A percentile compares a stretch with the other conserved stretches of the same genome.
Evolutionary conservation across 2,888 invertebrate species (phyloP).

Genomic region (Rhingia rostrata): DNA sequence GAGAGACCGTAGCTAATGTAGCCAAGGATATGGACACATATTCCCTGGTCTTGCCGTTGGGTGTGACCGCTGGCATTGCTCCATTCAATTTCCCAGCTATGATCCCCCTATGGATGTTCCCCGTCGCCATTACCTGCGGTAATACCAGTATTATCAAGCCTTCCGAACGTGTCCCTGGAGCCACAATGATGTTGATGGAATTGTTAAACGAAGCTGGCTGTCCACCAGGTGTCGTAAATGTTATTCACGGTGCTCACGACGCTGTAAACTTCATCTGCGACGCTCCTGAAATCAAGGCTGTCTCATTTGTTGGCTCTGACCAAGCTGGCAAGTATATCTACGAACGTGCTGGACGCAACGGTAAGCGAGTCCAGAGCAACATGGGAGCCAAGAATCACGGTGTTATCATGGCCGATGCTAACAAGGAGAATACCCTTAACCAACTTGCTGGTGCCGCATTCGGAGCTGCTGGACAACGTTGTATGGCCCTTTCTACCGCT

Average conservation of each 20-base stretch:
- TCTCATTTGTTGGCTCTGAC: slow-evolving; percentile 99
- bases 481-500: slow-evolving; percentile 95
- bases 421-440: slow-evolving; percentile 97
- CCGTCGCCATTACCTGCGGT: slow-evolving; percentile 93
- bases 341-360: slow-evolving; percentile 93
- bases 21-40: slow-evolving; percentile 98
- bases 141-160: slow-evolving; percentile 98
- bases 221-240: slow-evolving; percentile 97
- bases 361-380: slow-evolving; percentile 98
- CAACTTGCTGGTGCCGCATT: slow-evolving; percentile 97
- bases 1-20: slow-evolving; percentile 91
- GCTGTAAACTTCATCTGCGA: slow-evolving; percentile 99
- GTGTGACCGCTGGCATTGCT: slow-evolving; percentile 95
- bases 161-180: slow-evolving; percentile 98
- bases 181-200: slow-evolving; percentile 96
- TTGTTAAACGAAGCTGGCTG: slow-evolving; percentile 96
- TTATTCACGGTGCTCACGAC: slow-evolving; percentile 97
- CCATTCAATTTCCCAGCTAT: slow-evolving; percentile 99
- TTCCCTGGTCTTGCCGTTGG: slow-evolving; percentile 95
- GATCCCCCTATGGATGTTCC: slow-evolving; percentile 99
- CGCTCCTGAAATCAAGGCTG: slow-evolving; percentile 96
- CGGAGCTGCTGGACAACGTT: slow-evolving; percentile 99
- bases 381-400: slow-evolving; percentile 99
- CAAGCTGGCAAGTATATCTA: slow-evolving; percentile 98
- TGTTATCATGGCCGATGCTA: slow-evolving; percentile 97